Evolutionary conservation across 2,113 vertebrate genomes (phyloP).

Genomic region (Mobula birostris): DNA sequence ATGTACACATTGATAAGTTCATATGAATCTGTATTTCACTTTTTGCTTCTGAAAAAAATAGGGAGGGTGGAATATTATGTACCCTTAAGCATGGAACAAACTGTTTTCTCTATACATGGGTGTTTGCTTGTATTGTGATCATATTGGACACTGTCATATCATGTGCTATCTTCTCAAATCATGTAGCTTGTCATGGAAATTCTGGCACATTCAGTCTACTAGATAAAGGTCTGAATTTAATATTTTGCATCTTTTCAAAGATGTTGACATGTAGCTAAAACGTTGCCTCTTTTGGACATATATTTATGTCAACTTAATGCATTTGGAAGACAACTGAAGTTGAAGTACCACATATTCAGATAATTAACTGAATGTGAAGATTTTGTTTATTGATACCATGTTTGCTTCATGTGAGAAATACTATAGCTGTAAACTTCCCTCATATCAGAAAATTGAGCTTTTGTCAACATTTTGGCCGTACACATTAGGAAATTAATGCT

Average conservation of each 20-base stretch:
- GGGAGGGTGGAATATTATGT: no score
- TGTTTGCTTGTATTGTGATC: no score
- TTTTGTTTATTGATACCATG: background rate
- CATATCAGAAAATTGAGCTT: background rate
- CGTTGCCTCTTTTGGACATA: no score
- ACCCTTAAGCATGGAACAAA: no score
- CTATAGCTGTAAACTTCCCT: background rate
- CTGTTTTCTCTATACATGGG: no score
- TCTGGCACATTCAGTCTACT: background rate
- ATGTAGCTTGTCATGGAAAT: background rate
- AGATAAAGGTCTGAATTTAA: background rate
- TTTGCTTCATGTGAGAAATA: background rate
- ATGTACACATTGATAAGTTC: no score
- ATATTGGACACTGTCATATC: no score
- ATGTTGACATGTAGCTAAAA: background rate
- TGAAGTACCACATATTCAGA: background rate
- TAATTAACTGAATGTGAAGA: background rate
- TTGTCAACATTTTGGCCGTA: background rate
- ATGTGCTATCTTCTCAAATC: no score
- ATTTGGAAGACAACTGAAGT: background rate
- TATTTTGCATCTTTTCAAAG: background rate
- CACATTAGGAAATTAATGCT: background rate
- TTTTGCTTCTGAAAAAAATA: no score
- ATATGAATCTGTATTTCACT: no score
- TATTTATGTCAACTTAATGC: no score